Conservation (phyloP, 2,888 invertebrate species). For the Marasmarcha lunaedactyla region DNA sequence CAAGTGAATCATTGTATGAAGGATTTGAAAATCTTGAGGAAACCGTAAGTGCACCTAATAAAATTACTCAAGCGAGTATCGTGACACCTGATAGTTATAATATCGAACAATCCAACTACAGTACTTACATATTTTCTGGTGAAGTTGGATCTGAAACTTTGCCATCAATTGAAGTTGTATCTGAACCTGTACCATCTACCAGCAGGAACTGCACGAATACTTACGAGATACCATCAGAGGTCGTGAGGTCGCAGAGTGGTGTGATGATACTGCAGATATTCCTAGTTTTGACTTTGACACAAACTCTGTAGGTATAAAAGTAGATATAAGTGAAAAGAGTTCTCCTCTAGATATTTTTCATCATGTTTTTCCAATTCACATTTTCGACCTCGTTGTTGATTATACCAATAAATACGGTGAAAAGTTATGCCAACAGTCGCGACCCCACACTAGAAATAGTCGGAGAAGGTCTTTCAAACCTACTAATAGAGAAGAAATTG, state of each 20-base stretch:
- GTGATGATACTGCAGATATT: constrained; percentile 5
- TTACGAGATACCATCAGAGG: constrained; percentile 3
- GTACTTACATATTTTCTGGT: neutral
- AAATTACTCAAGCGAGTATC: constrained; percentile 4
- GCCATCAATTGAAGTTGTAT: constrained; percentile 2
- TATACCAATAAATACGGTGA: constrained; percentile 8
- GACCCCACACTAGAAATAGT: constrained; percentile 8
- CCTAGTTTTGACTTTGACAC: constrained; percentile 6
- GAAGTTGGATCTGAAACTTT: no score
- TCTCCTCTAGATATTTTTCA: constrained; percentile 6
- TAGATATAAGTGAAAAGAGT: constrained; percentile 5
- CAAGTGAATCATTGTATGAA: constrained; percentile 5
- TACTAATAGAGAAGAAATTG: neutral
- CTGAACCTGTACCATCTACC: constrained; percentile 3
- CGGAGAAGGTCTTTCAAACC: constrained; percentile 5
- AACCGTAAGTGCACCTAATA: constrained; percentile 5
- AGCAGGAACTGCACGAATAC: constrained; percentile 4
- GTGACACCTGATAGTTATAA: constrained; percentile 4
- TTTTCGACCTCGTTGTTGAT: constrained; percentile 6
- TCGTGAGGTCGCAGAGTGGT: constrained; percentile 1
- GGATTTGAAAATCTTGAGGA: constrained; percentile 4
- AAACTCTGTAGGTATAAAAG: constrained; percentile 4
- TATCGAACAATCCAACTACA: constrained; percentile 1
- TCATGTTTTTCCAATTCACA: constrained; percentile 4
- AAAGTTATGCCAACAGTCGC: constrained; percentile 4